Evolutionary conservation across 2,888 invertebrate species (phyloP).

Genomic region (Junonia oenone): DNA sequence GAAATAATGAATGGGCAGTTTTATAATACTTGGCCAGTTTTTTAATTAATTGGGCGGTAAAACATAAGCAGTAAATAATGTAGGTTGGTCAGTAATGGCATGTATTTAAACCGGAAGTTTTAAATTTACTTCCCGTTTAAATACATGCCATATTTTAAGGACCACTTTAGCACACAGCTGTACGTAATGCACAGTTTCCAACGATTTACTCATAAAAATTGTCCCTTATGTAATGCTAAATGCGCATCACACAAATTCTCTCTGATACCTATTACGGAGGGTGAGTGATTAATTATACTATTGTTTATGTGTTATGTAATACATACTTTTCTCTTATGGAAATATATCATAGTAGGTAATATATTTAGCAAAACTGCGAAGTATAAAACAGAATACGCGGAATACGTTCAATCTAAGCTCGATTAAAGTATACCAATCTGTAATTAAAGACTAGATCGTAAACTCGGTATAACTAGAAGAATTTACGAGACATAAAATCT

Average conservation of each 20-base stretch:
- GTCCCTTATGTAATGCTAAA: background rate
- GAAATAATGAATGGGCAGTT: too few relatives aligned
- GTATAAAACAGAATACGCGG: background rate
- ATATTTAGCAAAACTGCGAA: too few relatives aligned
- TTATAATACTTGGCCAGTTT: too few relatives aligned
- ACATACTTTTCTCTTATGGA: background rate
- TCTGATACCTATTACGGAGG: too few relatives aligned
- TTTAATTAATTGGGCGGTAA: too few relatives aligned
- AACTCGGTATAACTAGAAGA: background rate
- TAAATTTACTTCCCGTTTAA: too few relatives aligned
- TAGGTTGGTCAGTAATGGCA: too few relatives aligned
- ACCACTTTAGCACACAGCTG: background rate
- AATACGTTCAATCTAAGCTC: background rate
- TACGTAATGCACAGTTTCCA: background rate
- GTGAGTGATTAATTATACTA: background rate
- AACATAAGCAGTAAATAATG: too few relatives aligned
- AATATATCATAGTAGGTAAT: background rate
- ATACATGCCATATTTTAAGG: slow-evolving; percentile 22
- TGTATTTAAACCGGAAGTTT: too few relatives aligned
- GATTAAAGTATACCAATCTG: background rate
- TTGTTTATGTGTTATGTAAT: background rate
- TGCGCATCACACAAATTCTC: background rate
- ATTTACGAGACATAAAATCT: background rate
- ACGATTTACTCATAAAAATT: slow-evolving; percentile 1
- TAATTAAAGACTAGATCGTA: background rate